These are phyloP conservation scores for Calephelis virginiensis DNA, from an alignment of 1,140 invertebrate species.

Conservation along the genomic window DNA sequence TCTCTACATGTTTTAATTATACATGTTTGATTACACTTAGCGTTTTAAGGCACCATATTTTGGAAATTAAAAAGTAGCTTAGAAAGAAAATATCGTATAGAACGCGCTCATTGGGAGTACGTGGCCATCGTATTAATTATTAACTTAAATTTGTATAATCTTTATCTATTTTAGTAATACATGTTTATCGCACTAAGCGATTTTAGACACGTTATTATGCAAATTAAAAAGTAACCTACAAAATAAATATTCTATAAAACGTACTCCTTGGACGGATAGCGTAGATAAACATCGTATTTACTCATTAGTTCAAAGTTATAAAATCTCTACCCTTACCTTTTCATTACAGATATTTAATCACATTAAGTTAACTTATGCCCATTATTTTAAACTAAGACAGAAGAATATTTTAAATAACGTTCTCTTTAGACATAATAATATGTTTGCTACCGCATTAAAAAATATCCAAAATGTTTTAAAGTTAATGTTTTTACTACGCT, in stretches of 20 bases:
- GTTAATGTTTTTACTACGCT: too few relatives aligned
- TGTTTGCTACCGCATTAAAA: too few relatives aligned
- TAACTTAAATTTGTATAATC: too few relatives aligned
- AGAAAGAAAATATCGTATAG: not conserved
- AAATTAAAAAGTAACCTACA: conserved; percentile 62
- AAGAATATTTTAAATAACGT: too few relatives aligned
- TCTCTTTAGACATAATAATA: too few relatives aligned
- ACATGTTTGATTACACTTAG: conserved; percentile 37
- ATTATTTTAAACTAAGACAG: conserved; percentile 47
- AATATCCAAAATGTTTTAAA: too few relatives aligned
- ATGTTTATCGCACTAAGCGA: conserved; percentile 40
- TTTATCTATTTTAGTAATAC: too few relatives aligned
- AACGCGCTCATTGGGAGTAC: not conserved
- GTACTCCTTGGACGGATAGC: not conserved
- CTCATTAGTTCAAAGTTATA: too few relatives aligned
- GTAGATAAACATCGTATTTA: too few relatives aligned
- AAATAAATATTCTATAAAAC: not conserved
- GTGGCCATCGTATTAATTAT: too few relatives aligned
- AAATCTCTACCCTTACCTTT: too few relatives aligned
- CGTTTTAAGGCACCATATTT: conserved; percentile 60
- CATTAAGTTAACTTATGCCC: conserved; percentile 46
- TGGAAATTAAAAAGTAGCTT: conserved; percentile 68
- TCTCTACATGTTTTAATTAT: too few relatives aligned
- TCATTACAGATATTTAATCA: conserved; percentile 20
- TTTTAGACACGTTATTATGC: conserved; percentile 63